Conservation (phyloP, 2,113 vertebrate genomes). For the Takifugu bimaculatus region DNA sequence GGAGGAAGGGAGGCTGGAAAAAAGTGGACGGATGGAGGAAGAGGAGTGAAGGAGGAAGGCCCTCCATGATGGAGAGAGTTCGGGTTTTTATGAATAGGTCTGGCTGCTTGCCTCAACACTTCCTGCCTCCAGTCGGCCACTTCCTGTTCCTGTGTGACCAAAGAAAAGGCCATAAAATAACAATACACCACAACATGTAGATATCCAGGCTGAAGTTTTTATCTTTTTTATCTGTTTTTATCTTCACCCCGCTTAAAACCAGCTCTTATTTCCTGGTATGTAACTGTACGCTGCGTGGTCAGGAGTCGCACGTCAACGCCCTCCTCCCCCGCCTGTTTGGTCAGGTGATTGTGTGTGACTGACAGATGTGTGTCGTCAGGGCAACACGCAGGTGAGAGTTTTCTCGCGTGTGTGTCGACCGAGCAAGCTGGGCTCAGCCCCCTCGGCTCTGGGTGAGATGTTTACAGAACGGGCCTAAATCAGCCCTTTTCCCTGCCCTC, state of each 20-base stretch:
- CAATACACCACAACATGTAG: neutral
- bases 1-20: slow-evolving; percentile 26
- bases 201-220: no score
- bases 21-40: slow-evolving; percentile 30
- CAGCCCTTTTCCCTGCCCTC: slow-evolving; percentile 7
- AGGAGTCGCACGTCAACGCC: neutral
- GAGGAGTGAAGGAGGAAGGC: slow-evolving; percentile 41
- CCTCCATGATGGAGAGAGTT: slow-evolving; percentile 11
- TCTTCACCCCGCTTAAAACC: no score
- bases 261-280: no score
- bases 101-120: slow-evolving; percentile 50
- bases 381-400: slow-evolving; percentile 59
- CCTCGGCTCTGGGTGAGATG: slow-evolving; percentile 35
- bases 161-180: neutral
- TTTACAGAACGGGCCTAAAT: slow-evolving; percentile 46
- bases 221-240: no score
- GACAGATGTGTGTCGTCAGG: slow-evolving; percentile 61
- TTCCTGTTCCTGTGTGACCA: slow-evolving; percentile 62
- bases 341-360: slow-evolving; percentile 68
- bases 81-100: slow-evolving; percentile 53
- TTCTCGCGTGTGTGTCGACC: slow-evolving; percentile 62
- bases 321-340: slow-evolving; percentile 61
- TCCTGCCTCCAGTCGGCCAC: slow-evolving; percentile 53
- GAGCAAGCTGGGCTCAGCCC: slow-evolving; percentile 38
- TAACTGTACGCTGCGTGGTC: no score